These are phyloP conservation scores for Brachyistius frenatus DNA, from an alignment of 2,113 vertebrate species.

Conservation along the genomic window DNA sequence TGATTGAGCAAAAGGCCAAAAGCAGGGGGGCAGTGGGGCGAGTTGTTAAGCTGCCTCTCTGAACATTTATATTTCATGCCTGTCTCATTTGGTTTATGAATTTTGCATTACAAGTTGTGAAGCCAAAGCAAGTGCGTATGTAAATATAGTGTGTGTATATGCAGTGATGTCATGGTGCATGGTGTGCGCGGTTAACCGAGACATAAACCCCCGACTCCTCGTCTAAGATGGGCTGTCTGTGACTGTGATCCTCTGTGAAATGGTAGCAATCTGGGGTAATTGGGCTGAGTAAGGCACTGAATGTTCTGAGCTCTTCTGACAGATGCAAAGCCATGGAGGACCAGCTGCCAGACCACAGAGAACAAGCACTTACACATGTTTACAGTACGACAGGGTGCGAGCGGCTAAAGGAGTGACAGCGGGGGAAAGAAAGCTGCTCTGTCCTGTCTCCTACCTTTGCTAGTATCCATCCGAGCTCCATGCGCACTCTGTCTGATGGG, in stretches of 20 bases:
- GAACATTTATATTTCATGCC: slow-evolving; percentile 76
- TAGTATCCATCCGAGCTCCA: slow-evolving; percentile 60
- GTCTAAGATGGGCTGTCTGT: slow-evolving; percentile 47
- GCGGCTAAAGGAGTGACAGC: slow-evolving; percentile 23
- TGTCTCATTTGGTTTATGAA: slow-evolving; percentile 63
- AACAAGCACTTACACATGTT: slow-evolving; percentile 69
- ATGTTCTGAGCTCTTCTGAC: slow-evolving; percentile 80
- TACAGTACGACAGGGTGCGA: slow-evolving; percentile 41
- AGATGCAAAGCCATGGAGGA: slow-evolving; percentile 68
- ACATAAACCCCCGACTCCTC: slow-evolving; percentile 55
- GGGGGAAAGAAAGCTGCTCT: not conserved
- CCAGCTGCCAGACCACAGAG: slow-evolving; percentile 61
- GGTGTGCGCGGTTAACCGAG: slow-evolving; percentile 38
- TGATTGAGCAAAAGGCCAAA: slow-evolving; percentile 67
- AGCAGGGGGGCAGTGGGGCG: slow-evolving; percentile 28
- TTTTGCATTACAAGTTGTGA: slow-evolving; percentile 63
- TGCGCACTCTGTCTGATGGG: slow-evolving; percentile 48
- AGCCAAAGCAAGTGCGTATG: slow-evolving; percentile 40
- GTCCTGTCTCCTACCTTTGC: slow-evolving; percentile 68
- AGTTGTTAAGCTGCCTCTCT: slow-evolving; percentile 55
- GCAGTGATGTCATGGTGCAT: slow-evolving; percentile 24
- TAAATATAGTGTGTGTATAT: slow-evolving; percentile 40
- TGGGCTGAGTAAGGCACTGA: slow-evolving; percentile 77
- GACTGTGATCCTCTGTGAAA: slow-evolving; percentile 74
- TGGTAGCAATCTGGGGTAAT: slow-evolving; percentile 83